Base-by-base conservation (phyloP, 1,140 invertebrate genomes). In the Ceratina australensis region DNA sequence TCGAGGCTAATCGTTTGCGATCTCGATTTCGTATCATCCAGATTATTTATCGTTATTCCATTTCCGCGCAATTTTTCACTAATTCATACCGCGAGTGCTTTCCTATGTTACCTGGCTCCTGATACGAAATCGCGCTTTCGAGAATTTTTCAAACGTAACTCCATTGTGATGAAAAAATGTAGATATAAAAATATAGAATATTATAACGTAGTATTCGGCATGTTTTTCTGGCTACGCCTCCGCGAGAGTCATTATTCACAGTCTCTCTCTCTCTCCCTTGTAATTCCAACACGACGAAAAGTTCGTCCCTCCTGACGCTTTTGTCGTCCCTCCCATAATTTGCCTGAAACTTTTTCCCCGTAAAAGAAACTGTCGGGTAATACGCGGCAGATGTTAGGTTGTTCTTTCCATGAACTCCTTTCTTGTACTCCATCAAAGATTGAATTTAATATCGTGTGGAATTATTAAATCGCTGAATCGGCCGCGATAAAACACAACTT, bases 231-330 rank as follows among this genome's bases (percentile, higher is more conserved):
- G 16, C 22, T 57, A 57, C 54, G 57, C 57, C 16, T 13, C 15
- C 15, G 57, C 24, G 24, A 60, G 50, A 26, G 22, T 72, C 69
- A 61, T 50, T 72, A 59, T 61, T 61, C 57, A 50, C 16, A 10
- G 18, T 20, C 47, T n/a, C 28, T 61, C 49, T 20, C 47, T n/a
- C 28, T 61, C 49, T n/a, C 18, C 57, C 33, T 1, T 50, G 68
- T 24, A 50, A 60, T 50, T 72, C 57, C 49, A 28, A 61, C 57
- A 33, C 22, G 57, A 50, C 54, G 22, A 12, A 24, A 71, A 71
- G 56, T 71, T 71, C 47, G 28, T 47, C 28, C 24, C 67, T 60
- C 68, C 26, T 49, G 56, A 28, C 68, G 15, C 56, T 71, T 59
- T 60, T 22, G 33, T 47, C 16, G 56, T 71, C 49, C 47, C 24